Evolutionary conservation across 2,888 invertebrate genomes (phyloP), one percentile per base, ranked within the genome.

Genomic region (Epsilonema sp.): DNA sequence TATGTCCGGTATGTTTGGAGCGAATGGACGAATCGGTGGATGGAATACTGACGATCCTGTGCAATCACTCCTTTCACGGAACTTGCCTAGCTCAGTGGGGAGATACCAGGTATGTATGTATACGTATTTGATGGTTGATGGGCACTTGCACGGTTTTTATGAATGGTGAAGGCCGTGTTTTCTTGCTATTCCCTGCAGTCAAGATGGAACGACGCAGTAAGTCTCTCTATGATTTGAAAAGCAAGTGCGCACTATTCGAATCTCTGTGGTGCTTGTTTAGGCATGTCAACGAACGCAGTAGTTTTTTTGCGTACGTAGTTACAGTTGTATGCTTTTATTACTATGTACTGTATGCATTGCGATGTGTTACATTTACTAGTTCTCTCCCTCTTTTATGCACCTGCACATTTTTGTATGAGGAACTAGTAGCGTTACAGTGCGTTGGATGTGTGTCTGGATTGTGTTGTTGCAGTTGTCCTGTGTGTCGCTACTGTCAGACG

Each of bases 61-160:
- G 97, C 66, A 94, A 94, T 70, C 97, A 99, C 70, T 81, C 87
- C 1, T 99, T 97, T 70, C 97, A 97, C 70, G 80, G 87, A 11
- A 79, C 78, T 61, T 99, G 97, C 68, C 72, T 97, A 44, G 78
- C 83, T 55, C 82, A 94, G 66, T 97, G 97, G 92, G 80, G 84
- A 20, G 90, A 92, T 67, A 83, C 83, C 20, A 76, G 72, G 74
- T 75, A 58, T 52, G 38, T 5, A 19, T 37, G 20, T 20, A 36
- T 21, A 13, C 22, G 20, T 24, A 20, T 22, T 26, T 42, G 41
- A 26, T 45, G 23, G 23, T 5, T 26, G 49, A 4, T 26, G 5
- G n/a, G 8, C 31, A 8, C 8, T 8, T 31, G 31, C 31, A 8
- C 16, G 31, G 8, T 31, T 8, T 31, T 11, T 8, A 11, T 31